Evolutionary conservation across 2,888 invertebrate genomes (phyloP), one percentile per base, ranked within the genome.

Genomic region (Peribatodes rhomboidaria): DNA sequence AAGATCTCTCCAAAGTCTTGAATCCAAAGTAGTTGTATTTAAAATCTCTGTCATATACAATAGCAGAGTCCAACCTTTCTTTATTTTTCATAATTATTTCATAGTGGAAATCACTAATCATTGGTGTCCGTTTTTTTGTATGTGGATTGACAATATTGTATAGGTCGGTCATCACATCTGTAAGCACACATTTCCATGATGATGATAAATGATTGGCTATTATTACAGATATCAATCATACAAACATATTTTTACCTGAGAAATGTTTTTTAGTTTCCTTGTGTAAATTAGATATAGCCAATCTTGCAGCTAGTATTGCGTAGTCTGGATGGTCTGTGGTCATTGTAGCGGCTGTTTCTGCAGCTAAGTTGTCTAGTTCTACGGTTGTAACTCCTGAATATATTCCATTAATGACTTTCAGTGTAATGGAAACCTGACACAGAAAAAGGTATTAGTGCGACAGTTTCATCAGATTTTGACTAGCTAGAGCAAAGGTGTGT

Each of bases 21-120:
- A 99, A 99, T n/a, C 99, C 99, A 94, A 99, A 99, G 85, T 98
- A 99, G 83, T 98, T 99, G 90, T 99, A 99, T 65, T 95, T 96
- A 87, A 98, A 99, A 89, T 99, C 99, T 75, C 99, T 95, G 83
- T 99, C 98, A 87, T 99, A 99, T 42, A 99, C 98, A 76, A 99
- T 98, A 18, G 98, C 97, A 0, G 99, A 98, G 88, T 99, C 98
- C 54, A 99, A 91, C 68, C 95, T 94, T 78, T 98, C 98, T n/a
- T 98, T 96, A 89, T 99, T 95, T 64, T 96, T 94, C 92, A 96
- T 95, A 11, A 99, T 95, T 52, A 99, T 95, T 35, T 96, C 94
- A 79, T 97, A 95, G 79, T 97, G 96, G 70, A 95, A 95, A 46
- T 98, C 95, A 0, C 98, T 97, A 70, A 99, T 97, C 95, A 99